A percentile compares a stretch with the other conserved stretches of the same genome.
phyloP scores from a whole-genome alignment of 2,888 invertebrate species.

The Cosmorhoe ocellata region DNA sequence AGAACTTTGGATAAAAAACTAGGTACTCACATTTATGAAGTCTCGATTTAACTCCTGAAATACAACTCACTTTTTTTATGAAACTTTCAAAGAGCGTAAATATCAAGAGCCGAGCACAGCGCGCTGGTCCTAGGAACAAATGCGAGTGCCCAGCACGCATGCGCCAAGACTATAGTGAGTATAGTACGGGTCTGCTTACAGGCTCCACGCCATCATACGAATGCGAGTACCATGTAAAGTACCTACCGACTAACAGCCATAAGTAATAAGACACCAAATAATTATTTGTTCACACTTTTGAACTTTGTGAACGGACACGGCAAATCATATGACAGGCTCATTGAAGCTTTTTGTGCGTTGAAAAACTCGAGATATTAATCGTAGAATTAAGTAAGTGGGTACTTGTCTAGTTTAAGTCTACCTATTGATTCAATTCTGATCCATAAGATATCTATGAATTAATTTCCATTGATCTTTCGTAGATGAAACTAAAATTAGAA shows the following conservation, averaged over 20 bases:
- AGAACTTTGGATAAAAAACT: too few species aligned
- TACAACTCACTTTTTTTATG: conserved; percentile 1
- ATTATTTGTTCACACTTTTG: conserved; percentile 30
- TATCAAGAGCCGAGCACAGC: conserved; percentile 11
- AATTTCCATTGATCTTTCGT: too few species aligned
- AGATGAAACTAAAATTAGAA: too few species aligned
- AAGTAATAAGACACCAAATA: conserved; percentile 10
- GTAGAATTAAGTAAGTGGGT: too few species aligned
- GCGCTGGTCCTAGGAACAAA: conserved; percentile 23
- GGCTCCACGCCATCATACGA: conserved; percentile 4
- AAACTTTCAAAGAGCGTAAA: conserved; percentile 11
- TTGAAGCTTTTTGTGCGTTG: neutral
- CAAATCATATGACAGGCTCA: neutral
- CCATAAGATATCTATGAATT: too few species aligned
- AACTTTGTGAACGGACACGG: neutral
- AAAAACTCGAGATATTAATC: too few species aligned
- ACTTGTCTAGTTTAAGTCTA: too few species aligned
- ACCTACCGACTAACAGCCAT: neutral
- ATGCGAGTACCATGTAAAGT: conserved; percentile 8
- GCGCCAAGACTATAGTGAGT: conserved; percentile 21
- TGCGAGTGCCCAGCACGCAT: conserved; percentile 26
- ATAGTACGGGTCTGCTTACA: conserved; percentile 10
- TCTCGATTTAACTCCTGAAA: neutral
- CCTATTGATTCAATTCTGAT: too few species aligned
- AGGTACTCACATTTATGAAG: neutral